phyloP scores from a whole-genome alignment of 2,113 vertebrate species.

The Oryzias woworae region DNA sequence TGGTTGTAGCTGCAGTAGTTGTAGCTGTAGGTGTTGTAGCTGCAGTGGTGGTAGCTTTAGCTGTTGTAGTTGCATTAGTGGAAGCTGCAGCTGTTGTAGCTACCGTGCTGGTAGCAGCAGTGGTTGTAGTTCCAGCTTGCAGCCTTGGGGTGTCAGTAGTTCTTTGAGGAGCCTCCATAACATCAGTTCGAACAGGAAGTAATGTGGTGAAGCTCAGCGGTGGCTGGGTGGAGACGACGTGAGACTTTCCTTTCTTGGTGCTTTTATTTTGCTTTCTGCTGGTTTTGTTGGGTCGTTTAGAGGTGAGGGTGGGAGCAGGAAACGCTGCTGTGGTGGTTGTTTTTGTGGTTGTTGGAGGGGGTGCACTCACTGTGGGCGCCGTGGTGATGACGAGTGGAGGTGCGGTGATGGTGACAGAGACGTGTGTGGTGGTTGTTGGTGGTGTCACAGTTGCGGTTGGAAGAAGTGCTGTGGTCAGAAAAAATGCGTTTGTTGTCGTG shows the following conservation, averaged over 20 bases:
- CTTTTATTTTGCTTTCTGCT: constrained; percentile 64
- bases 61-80: neutral
- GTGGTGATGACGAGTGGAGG: constrained; percentile 40
- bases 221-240: neutral
- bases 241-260: constrained; percentile 53
- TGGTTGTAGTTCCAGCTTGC: neutral
- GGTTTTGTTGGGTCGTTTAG: constrained; percentile 39
- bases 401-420: constrained; percentile 12
- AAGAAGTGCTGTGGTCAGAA: constrained; percentile 7
- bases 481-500: constrained; percentile 1
- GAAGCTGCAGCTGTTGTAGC: neutral
- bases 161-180: constrained; percentile 9
- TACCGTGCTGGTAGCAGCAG: neutral
- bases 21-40: neutral
- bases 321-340: constrained; percentile 1
- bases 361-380: constrained; percentile 19
- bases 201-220: constrained; percentile 7
- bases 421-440: constrained; percentile 1
- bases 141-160: constrained; percentile 20
- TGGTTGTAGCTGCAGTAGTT: neutral
- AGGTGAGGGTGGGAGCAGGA: neutral
- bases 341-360: constrained; percentile 8
- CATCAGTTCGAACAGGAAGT: constrained; percentile 14
- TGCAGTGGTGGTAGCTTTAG: neutral
- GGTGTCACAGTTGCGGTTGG: constrained; percentile 8